Conservation (phyloP, 2,888 invertebrate genomes). For the Nipponacmea schrenckii region DNA sequence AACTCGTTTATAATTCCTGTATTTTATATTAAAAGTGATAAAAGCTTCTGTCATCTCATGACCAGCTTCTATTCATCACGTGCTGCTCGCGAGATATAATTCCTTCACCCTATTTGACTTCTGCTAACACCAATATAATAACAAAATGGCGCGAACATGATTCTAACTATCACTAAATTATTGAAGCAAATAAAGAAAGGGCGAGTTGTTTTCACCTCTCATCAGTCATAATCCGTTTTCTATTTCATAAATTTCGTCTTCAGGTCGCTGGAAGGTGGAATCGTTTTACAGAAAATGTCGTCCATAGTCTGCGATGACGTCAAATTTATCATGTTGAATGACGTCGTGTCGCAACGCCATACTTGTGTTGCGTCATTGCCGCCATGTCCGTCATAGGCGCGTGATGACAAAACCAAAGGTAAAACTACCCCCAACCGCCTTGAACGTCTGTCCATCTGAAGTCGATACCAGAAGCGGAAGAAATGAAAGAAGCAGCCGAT, state of each 20-base stretch:
- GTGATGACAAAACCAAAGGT: too few species aligned
- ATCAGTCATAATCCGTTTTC: too few species aligned
- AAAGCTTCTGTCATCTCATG: not conserved
- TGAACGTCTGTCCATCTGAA: too few species aligned
- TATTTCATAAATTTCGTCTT: too few species aligned
- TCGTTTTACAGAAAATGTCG: too few species aligned
- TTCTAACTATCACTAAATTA: not conserved
- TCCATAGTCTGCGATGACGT: too few species aligned
- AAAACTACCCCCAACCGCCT: too few species aligned
- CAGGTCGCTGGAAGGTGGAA: too few species aligned
- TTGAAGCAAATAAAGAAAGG: constrained; percentile 8
- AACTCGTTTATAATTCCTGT: not conserved
- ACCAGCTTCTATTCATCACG: not conserved
- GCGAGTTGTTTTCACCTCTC: not conserved
- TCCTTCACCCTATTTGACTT: not conserved
- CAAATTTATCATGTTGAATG: too few species aligned
- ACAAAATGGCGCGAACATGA: constrained; percentile 7
- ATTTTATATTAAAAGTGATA: constrained; percentile 2
- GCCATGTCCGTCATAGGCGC: too few species aligned
- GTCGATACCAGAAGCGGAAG: not conserved
- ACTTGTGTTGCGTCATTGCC: too few species aligned
- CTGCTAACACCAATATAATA: constrained; percentile 6
- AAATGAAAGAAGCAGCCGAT: constrained; percentile 5
- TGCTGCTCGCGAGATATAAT: not conserved
- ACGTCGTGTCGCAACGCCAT: too few species aligned